These are phyloP conservation scores for Rhogogaster chlorosoma DNA, from an alignment of 2,888 invertebrate species.

Conservation along the genomic window DNA sequence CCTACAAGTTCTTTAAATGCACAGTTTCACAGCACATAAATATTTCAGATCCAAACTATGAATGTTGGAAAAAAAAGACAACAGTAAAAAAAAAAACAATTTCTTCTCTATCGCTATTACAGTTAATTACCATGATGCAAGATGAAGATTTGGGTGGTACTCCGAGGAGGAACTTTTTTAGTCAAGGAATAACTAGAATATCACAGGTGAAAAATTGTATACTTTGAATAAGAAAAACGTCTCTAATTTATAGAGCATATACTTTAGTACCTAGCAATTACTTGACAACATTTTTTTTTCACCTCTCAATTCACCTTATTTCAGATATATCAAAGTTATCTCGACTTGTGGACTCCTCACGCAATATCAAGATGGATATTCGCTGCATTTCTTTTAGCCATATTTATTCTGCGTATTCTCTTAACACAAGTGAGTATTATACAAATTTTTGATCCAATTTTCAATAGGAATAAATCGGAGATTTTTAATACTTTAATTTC, in stretches of 20 bases:
- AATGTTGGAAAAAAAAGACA: background rate
- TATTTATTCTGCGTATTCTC: slow-evolving; percentile 91
- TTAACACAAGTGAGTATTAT: slow-evolving; percentile 85
- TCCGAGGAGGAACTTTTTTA: slow-evolving; percentile 82
- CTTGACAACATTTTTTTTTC: slow-evolving; percentile 11
- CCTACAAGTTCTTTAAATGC: background rate
- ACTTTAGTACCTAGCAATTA: background rate
- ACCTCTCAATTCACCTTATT: slow-evolving; percentile 55
- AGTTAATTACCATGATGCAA: slow-evolving; percentile 81
- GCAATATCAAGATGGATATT: slow-evolving; percentile 89
- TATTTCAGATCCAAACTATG: background rate
- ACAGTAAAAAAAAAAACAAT: background rate
- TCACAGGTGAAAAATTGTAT: slow-evolving; percentile 86
- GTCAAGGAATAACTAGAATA: slow-evolving; percentile 84
- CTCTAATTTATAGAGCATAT: background rate
- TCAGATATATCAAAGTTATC: slow-evolving; percentile 89
- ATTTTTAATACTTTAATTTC: slow-evolving; percentile 9
- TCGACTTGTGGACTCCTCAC: slow-evolving; percentile 94
- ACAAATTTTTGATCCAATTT: slow-evolving; percentile 55
- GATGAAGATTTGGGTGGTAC: slow-evolving; percentile 85
- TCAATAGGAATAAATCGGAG: slow-evolving; percentile 54
- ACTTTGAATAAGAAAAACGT: no score
- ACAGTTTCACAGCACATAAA: background rate
- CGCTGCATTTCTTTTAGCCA: slow-evolving; percentile 84
- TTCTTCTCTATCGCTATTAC: background rate